These are phyloP conservation scores for Chondrosia reniformis DNA, from an alignment of 37 sponge, comb jelly and placozoan species.

Conservation along the genomic window DNA sequence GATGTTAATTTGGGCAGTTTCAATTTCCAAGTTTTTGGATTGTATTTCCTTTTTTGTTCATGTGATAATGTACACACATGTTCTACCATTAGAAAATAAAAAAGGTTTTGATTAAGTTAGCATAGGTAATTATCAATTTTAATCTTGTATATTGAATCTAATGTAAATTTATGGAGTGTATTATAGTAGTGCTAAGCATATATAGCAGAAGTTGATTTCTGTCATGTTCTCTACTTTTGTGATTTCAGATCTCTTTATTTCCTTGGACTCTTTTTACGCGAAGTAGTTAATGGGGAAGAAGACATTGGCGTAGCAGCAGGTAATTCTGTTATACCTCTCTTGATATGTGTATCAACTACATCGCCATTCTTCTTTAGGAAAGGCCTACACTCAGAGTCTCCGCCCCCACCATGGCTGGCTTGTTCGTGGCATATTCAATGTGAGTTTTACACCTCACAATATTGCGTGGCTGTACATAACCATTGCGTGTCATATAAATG, in stretches of 20 bases:
- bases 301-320: conserved; percentile 74
- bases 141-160: too few species aligned
- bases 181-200: background rate
- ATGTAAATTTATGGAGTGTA: background rate
- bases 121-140: too few species aligned
- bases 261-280: conserved; percentile 49
- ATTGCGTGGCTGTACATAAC: background rate
- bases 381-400: conserved; percentile 64
- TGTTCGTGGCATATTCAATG: conserved; percentile 77
- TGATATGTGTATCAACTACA: background rate
- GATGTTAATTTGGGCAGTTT: too few species aligned
- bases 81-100: background rate
- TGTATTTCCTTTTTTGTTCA: too few species aligned
- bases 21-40: too few species aligned
- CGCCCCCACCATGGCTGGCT: conserved; percentile 71
- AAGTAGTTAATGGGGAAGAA: conserved; percentile 67
- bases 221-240: background rate
- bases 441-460: conserved; percentile 21
- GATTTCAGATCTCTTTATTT: conserved; percentile 81
- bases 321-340: conserved; percentile 3
- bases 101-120: background rate
- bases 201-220: background rate
- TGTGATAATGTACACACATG: too few species aligned
- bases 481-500: background rate
- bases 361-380: conserved; percentile 28